phyloP scores from a whole-genome alignment of 2,797 vertebrate genomes.

The Helostoma temminkii region DNA sequence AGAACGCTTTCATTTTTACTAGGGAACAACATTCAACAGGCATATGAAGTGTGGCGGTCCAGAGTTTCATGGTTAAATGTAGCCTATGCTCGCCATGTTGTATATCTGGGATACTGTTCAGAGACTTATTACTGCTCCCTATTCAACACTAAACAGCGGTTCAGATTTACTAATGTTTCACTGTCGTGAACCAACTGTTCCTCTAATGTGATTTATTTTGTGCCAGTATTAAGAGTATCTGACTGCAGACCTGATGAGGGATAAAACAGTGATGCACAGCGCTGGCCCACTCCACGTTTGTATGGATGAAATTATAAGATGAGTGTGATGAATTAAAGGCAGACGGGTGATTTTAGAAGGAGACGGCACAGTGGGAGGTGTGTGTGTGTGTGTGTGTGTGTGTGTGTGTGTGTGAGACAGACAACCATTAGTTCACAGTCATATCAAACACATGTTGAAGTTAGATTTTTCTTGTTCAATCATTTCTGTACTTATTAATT shows the following conservation, averaged over 20 bases:
- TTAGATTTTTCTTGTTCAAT: slow-evolving; percentile 63
- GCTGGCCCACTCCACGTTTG: slow-evolving; percentile 54
- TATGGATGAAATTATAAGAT: slow-evolving; percentile 59
- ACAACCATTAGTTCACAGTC: slow-evolving; percentile 54
- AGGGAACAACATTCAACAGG: slow-evolving; percentile 49
- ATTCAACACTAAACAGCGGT: slow-evolving; percentile 41
- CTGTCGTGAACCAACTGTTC: slow-evolving; percentile 43
- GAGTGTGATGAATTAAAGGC: slow-evolving; percentile 64
- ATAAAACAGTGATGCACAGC: slow-evolving; percentile 58
- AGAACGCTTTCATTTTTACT: slow-evolving; percentile 62
- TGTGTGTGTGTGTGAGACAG: neutral
- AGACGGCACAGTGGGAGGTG: slow-evolving; percentile 62
- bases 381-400: slow-evolving; percentile 26
- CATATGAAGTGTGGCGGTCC: slow-evolving; percentile 50
- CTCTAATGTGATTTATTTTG: slow-evolving; percentile 68
- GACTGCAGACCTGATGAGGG: slow-evolving; percentile 65
- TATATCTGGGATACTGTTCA: slow-evolving; percentile 63
- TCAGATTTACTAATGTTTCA: slow-evolving; percentile 53
- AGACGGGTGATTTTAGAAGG: slow-evolving; percentile 53
- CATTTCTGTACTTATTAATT: slow-evolving; percentile 54
- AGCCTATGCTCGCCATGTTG: slow-evolving; percentile 47
- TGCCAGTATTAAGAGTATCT: slow-evolving; percentile 66
- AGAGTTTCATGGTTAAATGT: slow-evolving; percentile 60
- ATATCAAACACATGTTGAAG: slow-evolving; percentile 66
- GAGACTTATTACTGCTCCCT: slow-evolving; percentile 39